phyloP scores from a whole-genome alignment of 2,888 invertebrate genomes.

The Vandiemenella viatica region DNA sequence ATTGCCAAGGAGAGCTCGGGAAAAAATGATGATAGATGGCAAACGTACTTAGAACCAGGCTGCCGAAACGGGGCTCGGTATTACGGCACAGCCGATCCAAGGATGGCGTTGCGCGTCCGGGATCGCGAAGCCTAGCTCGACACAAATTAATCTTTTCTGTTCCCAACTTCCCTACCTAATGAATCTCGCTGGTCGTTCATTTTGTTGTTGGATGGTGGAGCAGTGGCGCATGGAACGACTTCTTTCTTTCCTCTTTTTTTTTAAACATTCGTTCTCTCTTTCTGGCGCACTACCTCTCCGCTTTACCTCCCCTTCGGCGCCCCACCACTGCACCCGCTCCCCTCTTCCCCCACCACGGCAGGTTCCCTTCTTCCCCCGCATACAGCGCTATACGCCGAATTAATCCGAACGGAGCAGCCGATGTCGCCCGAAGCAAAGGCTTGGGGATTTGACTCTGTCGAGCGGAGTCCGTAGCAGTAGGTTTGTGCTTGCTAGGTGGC shows the following conservation, averaged over 20 bases:
- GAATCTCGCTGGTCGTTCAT: slow-evolving; percentile 6
- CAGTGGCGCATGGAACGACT: slow-evolving; percentile 11
- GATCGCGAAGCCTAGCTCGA: background rate
- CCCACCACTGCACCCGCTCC: background rate
- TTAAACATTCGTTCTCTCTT: slow-evolving; percentile 4
- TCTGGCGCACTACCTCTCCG: slow-evolving; percentile 1
- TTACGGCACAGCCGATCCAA: too few species aligned
- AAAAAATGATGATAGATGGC: background rate
- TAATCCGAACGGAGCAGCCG: slow-evolving; percentile 12
- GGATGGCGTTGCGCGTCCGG: background rate
- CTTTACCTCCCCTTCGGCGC: background rate
- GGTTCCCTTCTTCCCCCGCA: slow-evolving; percentile 1
- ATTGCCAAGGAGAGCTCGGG: background rate
- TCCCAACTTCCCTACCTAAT: slow-evolving; percentile 4
- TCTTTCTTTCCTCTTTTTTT: slow-evolving; percentile 8
- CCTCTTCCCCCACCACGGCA: slow-evolving; percentile 6
- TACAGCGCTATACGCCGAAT: slow-evolving; percentile 7
- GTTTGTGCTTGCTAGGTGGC: slow-evolving; percentile 14
- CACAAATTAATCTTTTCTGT: slow-evolving; percentile 11
- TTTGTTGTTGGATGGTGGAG: slow-evolving; percentile 9
- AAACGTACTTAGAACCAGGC: background rate
- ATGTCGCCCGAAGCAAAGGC: slow-evolving; percentile 12
- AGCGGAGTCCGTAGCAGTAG: slow-evolving; percentile 12
- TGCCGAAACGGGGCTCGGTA: background rate
- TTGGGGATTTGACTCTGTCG: slow-evolving; percentile 13